Evolutionary conservation across 2,888 invertebrate species (phyloP).

Genomic region (Temnothorax ravouxi): DNA sequence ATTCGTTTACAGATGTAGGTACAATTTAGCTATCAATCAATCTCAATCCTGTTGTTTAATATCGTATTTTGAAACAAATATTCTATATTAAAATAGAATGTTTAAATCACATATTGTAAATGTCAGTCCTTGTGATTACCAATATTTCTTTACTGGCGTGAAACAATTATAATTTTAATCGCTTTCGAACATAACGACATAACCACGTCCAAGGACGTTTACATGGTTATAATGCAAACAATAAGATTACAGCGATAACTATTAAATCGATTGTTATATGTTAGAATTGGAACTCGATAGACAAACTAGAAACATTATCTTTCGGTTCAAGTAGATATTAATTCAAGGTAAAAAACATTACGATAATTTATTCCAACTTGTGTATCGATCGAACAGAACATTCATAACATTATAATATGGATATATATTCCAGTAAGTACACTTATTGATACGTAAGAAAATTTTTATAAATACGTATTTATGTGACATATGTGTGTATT

Average conservation of each 20-base stretch:
- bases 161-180: conserved; percentile 95
- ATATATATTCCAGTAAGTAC: not conserved
- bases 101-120: conserved; percentile 86
- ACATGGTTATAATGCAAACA: conserved; percentile 88
- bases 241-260: not conserved
- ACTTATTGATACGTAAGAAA: not conserved
- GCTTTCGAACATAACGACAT: conserved; percentile 90
- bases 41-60: conserved; percentile 95
- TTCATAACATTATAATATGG: not conserved
- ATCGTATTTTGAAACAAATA: conserved; percentile 89
- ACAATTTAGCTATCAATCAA: conserved; percentile 96
- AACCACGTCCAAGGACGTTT: conserved; percentile 97
- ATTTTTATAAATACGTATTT: not conserved
- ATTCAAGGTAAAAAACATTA: conserved; percentile 6
- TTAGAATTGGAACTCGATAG: not conserved
- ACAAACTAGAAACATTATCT: not conserved
- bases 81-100: not conserved
- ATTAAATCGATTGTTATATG: not conserved
- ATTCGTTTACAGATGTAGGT: conserved; percentile 95
- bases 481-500: not conserved
- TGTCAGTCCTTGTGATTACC: conserved; percentile 97
- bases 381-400: not conserved
- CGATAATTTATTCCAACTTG: not conserved
- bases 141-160: conserved; percentile 98
- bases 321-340: not conserved